Percentiles rank a stretch among this genome's conserved stretches.
Evolutionary conservation across 2,113 vertebrate species (phyloP).

Genomic region (Columbina picui): DNA sequence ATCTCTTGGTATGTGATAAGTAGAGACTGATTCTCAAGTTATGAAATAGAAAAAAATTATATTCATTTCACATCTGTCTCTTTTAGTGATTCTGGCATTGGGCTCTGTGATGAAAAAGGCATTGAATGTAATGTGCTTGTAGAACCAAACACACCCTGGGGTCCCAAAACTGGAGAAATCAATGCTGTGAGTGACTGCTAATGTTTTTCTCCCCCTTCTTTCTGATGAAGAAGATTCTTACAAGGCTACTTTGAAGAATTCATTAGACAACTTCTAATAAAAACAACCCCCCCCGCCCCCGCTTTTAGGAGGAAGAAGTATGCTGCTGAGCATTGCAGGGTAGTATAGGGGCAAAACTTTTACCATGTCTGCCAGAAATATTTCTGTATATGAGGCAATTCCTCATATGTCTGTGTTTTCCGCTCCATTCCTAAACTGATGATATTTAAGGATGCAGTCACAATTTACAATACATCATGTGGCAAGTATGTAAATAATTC

Average conservation of each 20-base stretch:
- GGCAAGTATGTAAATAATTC: neutral
- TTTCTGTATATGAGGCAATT: neutral
- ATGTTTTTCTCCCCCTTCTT: neutral
- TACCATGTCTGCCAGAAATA: neutral
- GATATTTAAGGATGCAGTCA: neutral
- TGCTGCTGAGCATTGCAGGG: neutral
- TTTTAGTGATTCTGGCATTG: conserved; percentile 74
- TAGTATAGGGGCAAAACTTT: neutral
- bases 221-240: neutral
- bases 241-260: neutral
- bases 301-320: neutral
- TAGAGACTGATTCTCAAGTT: neutral
- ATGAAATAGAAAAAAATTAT: neutral
- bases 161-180: conserved; percentile 83
- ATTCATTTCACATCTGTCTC: neutral
- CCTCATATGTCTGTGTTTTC: neutral
- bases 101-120: conserved; percentile 75
- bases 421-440: neutral
- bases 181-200: conserved; percentile 82
- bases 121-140: conserved; percentile 84
- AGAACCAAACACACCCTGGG: conserved; percentile 82
- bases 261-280: neutral
- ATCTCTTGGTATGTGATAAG: neutral
- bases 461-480: neutral
- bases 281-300: fast-evolving